Evolutionary conservation across 2,113 vertebrate species (phyloP).

Genomic region (Arothron firmamentum): DNA sequence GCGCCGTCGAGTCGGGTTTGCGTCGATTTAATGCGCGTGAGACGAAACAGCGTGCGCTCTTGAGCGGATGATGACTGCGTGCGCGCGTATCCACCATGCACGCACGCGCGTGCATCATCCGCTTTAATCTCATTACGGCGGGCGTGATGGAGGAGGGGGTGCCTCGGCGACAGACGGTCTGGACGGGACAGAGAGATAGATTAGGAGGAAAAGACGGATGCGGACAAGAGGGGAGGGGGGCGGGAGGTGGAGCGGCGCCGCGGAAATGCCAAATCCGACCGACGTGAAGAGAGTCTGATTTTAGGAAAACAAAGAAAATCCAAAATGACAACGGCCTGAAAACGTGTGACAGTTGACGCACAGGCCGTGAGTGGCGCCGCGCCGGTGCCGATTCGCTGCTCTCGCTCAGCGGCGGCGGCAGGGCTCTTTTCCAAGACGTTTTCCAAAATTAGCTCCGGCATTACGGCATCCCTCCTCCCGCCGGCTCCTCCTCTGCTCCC

Average conservation of each 20-base stretch:
- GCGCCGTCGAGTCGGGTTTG: conserved; percentile 34
- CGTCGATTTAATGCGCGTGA: conserved; percentile 39
- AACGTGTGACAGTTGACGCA: too few species aligned
- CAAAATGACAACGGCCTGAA: too few species aligned
- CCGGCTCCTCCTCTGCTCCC: conserved; percentile 47
- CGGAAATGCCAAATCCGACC: too few species aligned
- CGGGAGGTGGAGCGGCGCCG: neutral
- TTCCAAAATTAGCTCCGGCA: conserved; percentile 53
- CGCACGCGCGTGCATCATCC: neutral
- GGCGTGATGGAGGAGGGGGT: conserved; percentile 61
- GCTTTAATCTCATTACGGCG: conserved; percentile 74
- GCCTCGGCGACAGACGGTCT: conserved; percentile 60
- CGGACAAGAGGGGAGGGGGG: conserved; percentile 16
- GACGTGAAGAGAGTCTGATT: neutral
- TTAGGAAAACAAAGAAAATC: neutral
- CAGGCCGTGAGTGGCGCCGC: too few species aligned
- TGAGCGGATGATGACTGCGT: conserved; percentile 53
- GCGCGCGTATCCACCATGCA: conserved; percentile 31
- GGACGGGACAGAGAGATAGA: conserved; percentile 67
- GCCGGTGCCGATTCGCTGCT: conserved; percentile 5
- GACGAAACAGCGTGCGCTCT: conserved; percentile 34
- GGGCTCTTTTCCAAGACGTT: conserved; percentile 34
- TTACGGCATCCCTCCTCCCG: conserved; percentile 47
- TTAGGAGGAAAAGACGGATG: conserved; percentile 47
- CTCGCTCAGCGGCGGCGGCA: conserved; percentile 37